Conservation (phyloP, 2,888 invertebrate genomes). For the Brenthis daphne region DNA sequence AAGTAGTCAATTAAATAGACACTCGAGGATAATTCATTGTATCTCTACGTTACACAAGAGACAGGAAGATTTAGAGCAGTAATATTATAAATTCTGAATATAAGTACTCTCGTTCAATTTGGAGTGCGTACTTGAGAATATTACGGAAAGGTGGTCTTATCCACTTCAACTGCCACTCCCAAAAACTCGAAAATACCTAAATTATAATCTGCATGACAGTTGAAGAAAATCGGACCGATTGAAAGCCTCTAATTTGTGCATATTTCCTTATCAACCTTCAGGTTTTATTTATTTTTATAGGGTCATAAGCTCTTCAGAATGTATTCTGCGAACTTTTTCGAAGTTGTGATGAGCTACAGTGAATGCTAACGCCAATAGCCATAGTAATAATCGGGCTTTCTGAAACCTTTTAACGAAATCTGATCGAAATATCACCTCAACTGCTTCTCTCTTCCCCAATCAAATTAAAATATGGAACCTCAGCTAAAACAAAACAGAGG, state of each 20-base stretch:
- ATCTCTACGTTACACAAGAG: slow-evolving; percentile 56
- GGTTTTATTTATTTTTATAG: neutral
- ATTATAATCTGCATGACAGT: slow-evolving; percentile 33
- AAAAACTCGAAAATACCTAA: slow-evolving; percentile 35
- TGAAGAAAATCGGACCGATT: slow-evolving; percentile 28
- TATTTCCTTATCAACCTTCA: slow-evolving; percentile 11
- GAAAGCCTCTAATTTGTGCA: slow-evolving; percentile 20
- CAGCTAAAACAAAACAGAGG: slow-evolving; percentile 52
- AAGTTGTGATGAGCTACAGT: too few relatives aligned
- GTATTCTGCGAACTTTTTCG: too few relatives aligned
- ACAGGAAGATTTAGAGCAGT: slow-evolving; percentile 68
- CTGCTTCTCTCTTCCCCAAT: slow-evolving; percentile 9
- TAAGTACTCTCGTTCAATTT: slow-evolving; percentile 73
- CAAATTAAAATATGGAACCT: slow-evolving; percentile 47
- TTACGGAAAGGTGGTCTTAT: slow-evolving; percentile 74
- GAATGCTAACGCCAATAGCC: too few relatives aligned
- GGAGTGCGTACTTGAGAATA: slow-evolving; percentile 74
- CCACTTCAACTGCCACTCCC: slow-evolving; percentile 55
- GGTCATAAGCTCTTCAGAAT: too few relatives aligned
- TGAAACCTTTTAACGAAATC: neutral
- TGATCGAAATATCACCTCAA: slow-evolving; percentile 1
- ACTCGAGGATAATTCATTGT: slow-evolving; percentile 53
- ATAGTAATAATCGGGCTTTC: too few relatives aligned
- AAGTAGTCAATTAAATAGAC: slow-evolving; percentile 41
- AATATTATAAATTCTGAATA: slow-evolving; percentile 79